A percentile compares a stretch with the other conserved stretches of the same genome.
phyloP scores from a whole-genome alignment of 2,797 vertebrate genomes.

The Geotrypetes seraphini region DNA sequence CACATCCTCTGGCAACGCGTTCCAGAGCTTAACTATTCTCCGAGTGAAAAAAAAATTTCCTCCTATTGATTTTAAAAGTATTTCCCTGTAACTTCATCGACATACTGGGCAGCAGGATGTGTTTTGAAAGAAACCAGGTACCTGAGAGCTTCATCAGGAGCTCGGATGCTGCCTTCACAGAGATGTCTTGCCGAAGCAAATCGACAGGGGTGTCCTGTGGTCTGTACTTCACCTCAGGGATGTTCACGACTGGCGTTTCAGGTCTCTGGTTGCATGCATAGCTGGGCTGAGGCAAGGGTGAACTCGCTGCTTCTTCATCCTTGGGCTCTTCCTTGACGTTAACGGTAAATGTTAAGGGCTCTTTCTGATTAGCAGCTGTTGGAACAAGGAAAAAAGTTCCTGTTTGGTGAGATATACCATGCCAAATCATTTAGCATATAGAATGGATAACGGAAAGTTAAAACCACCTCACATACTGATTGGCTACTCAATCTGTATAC shows the following conservation, averaged over 20 bases:
- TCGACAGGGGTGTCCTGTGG: conserved; percentile 65
- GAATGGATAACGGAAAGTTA: conserved; percentile 11
- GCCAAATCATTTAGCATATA: background rate
- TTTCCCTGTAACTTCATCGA: too few species aligned
- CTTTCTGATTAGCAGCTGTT: conserved; percentile 94
- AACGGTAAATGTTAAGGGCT: conserved; percentile 80
- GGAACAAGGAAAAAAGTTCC: conserved; percentile 25
- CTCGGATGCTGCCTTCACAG: conserved; percentile 89
- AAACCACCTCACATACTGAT: background rate
- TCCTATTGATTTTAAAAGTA: too few species aligned
- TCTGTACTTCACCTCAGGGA: conserved; percentile 55
- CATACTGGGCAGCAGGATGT: conserved; percentile 66
- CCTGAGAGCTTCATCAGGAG: conserved; percentile 97
- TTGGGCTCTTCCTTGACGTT: conserved; percentile 90
- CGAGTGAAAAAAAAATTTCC: too few species aligned
- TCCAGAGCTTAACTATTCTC: too few species aligned
- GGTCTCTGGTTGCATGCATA: conserved; percentile 70
- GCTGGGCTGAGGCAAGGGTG: conserved; percentile 55
- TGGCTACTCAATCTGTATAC: background rate
- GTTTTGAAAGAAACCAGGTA: conserved; percentile 45
- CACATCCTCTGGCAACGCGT: too few species aligned
- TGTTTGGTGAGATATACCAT: conserved; percentile 12
- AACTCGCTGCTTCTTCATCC: conserved; percentile 66
- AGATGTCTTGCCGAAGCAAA: conserved; percentile 83
- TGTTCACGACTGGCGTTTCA: conserved; percentile 25